Evolutionary conservation across 1,140 invertebrate species (phyloP), one percentile per base, ranked within the genome.

Genomic region (Lasioglossum albipes): DNA sequence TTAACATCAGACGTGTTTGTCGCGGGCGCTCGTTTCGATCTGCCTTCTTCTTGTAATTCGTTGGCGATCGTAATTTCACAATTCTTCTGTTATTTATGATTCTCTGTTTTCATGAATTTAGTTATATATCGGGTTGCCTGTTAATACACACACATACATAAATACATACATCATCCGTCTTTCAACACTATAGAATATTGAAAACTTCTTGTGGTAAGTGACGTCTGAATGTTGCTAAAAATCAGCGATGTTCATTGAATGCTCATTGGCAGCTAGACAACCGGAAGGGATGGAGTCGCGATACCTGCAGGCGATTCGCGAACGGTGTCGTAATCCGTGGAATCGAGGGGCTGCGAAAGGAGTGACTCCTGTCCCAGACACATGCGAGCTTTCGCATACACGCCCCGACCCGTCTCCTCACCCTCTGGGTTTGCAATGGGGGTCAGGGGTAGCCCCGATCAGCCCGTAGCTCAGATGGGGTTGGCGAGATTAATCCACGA

Each of bases 401-500:
- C 45, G 4, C 27, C 54, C 72, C 45, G 67, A 18, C 18, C 13
- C 12, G 54, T 64, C 66, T 42, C 31, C 79, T 57, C 79, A 67
- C 79, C 80, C 74, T 59, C 84, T 49, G 13, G 22, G 62, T n/a
- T 42, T 70, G 76, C 52, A 78, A 85, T 83, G 77, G 81, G 85
- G 85, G 85, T 86, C 85, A 86, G 85, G 81, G 73, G 41, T 86
- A 74, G 52, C 49, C 54, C 65, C 81, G 81, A 85, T 67, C 70
- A 42, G 68, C 54, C 75, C 62, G 27, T 49, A 49, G 72, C 61
- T 79, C 62, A 22, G 68, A 77, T 85, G 82, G 88, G 85, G 84
- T 83, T 84, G 88, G 87, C 87, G 89, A 90, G 89, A 91, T 92
- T 92, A 92, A 92, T 92, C 89, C 90, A 75, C 88, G 90, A 91